These are phyloP conservation scores for Hemiprocne comata DNA, from an alignment of 2,113 vertebrate genomes.

Conservation along the genomic window DNA sequence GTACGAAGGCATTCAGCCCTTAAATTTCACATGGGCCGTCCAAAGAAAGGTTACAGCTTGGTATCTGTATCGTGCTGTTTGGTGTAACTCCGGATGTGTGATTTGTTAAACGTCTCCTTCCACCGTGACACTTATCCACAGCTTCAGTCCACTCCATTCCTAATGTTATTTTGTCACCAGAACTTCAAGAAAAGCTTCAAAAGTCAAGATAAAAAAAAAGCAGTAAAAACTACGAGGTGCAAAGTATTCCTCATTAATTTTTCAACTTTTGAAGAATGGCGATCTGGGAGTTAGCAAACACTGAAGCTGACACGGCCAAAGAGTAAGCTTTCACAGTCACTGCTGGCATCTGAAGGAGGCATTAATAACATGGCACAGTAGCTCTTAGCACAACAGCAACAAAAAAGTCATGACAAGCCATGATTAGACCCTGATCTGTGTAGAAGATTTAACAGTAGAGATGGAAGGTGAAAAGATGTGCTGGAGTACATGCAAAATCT, in stretches of 20 bases:
- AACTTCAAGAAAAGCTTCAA: neutral
- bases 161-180: neutral
- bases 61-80: neutral
- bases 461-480: neutral
- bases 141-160: neutral
- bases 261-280: neutral
- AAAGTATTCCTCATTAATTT: neutral
- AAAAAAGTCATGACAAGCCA: neutral
- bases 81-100: neutral
- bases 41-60: neutral
- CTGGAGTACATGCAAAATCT: neutral
- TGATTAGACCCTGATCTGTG: neutral
- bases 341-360: neutral
- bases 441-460: neutral
- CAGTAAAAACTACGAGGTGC: neutral
- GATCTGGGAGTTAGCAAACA: neutral
- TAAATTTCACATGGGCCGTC: neutral
- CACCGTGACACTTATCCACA: neutral
- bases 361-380: neutral
- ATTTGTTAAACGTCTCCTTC: neutral
- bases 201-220: neutral
- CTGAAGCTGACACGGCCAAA: neutral
- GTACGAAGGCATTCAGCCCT: neutral
- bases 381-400: neutral
- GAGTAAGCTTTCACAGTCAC: neutral